These are phyloP conservation scores for Syngnathus acus DNA, from an alignment of 2,797 vertebrate genomes.

Conservation along the genomic window DNA sequence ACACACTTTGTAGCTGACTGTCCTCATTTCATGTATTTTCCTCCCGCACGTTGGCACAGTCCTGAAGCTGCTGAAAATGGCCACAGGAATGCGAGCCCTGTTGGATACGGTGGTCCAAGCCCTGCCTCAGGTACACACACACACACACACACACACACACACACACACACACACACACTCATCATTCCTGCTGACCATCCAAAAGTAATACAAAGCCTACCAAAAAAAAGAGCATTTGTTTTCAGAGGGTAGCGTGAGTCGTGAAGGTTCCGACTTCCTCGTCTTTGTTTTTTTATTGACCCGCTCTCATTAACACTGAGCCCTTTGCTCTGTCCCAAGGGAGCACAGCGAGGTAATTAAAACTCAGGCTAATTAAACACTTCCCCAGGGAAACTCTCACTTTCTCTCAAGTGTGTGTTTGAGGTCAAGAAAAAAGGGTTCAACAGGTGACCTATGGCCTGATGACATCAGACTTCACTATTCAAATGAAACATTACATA, in stretches of 20 bases:
- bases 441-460: slow-evolving; percentile 24
- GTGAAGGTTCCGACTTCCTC: slow-evolving; percentile 39
- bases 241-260: no score
- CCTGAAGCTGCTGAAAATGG: slow-evolving; percentile 78
- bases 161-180: slow-evolving; percentile 8
- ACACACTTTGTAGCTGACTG: not conserved
- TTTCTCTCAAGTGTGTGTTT: slow-evolving; percentile 9
- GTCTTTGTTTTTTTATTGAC: slow-evolving; percentile 57
- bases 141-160: slow-evolving; percentile 16
- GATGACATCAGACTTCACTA: slow-evolving; percentile 12
- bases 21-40: not conserved
- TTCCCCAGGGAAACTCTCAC: slow-evolving; percentile 27
- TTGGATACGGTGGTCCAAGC: slow-evolving; percentile 97
- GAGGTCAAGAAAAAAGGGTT: not conserved
- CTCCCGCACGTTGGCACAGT: slow-evolving; percentile 53
- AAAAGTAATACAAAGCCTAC: slow-evolving; percentile 16
- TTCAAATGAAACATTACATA: slow-evolving; percentile 30
- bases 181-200: slow-evolving; percentile 17
- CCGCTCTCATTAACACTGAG: slow-evolving; percentile 61
- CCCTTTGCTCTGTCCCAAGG: slow-evolving; percentile 54
- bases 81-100: slow-evolving; percentile 93
- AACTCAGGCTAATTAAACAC: slow-evolving; percentile 61
- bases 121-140: slow-evolving; percentile 82
- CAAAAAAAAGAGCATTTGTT: slow-evolving; percentile 20
- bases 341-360: slow-evolving; percentile 63